Conservation (phyloP, 1,140 invertebrate genomes). For the Procambarus clarkii region DNA sequence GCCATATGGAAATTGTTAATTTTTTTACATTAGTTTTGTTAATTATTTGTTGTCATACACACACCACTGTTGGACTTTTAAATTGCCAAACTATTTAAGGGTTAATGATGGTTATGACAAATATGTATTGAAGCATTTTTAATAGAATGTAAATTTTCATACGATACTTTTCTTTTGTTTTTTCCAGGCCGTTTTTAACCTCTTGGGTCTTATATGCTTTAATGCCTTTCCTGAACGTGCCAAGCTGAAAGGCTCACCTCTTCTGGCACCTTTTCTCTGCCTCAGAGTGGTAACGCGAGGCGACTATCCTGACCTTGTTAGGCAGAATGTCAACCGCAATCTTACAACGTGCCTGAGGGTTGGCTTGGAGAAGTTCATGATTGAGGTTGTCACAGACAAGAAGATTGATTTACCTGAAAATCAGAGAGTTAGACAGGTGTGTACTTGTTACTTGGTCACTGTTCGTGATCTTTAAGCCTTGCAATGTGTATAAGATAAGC, state of each 20-base stretch:
- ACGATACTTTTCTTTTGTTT: not conserved
- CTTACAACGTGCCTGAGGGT: constrained; percentile 91
- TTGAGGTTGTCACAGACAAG: constrained; percentile 98
- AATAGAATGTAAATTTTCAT: not conserved
- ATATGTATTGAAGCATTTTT: not conserved
- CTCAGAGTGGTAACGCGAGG: constrained; percentile 96
- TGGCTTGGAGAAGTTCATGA: constrained; percentile 96
- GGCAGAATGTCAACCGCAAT: constrained; percentile 87
- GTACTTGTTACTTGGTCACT: not conserved
- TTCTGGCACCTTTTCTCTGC: constrained; percentile 96
- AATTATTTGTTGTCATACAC: too few species aligned
- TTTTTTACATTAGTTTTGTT: too few species aligned
- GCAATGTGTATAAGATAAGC: too few species aligned
- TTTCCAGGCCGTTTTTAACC: constrained; percentile 89
- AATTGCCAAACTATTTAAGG: too few species aligned
- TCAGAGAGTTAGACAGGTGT: constrained; percentile 71
- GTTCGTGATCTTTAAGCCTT: too few species aligned
- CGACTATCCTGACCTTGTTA: constrained; percentile 94
- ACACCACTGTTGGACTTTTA: too few species aligned
- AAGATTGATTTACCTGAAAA: constrained; percentile 74
- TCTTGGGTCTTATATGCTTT: constrained; percentile 91
- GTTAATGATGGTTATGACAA: too few species aligned
- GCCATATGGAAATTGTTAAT: too few species aligned
- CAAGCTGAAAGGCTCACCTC: constrained; percentile 89
- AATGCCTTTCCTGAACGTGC: constrained; percentile 97